Base-by-base conservation (phyloP, 1,140 invertebrate species). In the Ceratitis capitata region DNA sequence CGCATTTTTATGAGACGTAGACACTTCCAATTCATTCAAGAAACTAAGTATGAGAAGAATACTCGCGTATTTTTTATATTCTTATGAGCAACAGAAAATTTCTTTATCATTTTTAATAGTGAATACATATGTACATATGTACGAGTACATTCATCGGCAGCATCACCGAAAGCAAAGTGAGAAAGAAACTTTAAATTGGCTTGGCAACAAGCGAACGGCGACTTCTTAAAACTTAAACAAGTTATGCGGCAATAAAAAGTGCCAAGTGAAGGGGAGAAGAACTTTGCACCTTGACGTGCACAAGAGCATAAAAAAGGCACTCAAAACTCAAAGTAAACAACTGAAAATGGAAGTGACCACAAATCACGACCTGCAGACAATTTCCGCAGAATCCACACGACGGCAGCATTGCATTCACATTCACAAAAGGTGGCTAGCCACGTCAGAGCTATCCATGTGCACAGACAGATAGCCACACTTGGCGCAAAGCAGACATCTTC, bases 301-400 rank as follows among this genome's bases (percentile, higher is more conserved):
- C n/a, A n/a, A n/a, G n/a, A n/a, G n/a, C n/a, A 61, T 12, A 61
- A 61, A 61, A 61, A 61, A 61, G 56, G 23, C 5, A 61, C 56
- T n/a, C 26, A 78, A 78, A 45, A 47, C 6, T 14, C 39, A 45
- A 45, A n/a, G 39, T 10, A 45, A 47, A 78, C 23, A 78, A 42
- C 35, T 23, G 10, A 14, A 47, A 47, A 78, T 26, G 3, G n/a
- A 45, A 78, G 69, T 47, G 39, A 26, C 35, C 42, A 78, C 69
- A 78, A 78, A n/a, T 78, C 69, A 78, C 14, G 61, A 35, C 12
- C 29, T 7, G 35, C 19, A 16, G 35, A 42, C 4, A 42, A 42
- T 78, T 78, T 78, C 39, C 9, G 39, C 26, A 78, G 69, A 78
- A 78, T 78, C 39, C 69, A 45, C n/a, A 23, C 39, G 45, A 78